Evolutionary conservation across 1,140 invertebrate species (phyloP), one percentile per base, ranked within the genome.

Genomic region (Cataglyphis hispanica): DNA sequence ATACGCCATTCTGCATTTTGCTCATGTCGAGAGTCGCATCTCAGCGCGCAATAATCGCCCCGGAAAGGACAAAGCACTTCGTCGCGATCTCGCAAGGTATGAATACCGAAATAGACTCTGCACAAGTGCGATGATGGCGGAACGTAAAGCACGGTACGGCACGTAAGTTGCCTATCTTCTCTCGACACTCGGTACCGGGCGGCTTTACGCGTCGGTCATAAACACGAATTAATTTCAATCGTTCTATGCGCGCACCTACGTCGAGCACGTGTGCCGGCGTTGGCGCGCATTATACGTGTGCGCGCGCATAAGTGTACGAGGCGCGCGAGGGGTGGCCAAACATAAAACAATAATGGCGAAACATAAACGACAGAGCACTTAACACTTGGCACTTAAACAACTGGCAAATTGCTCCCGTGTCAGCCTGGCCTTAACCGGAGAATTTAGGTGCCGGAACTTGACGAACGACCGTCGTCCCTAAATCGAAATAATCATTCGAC

Each of bases 331-430:
- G 91, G 91, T 91, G 92, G 91, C 89, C 92, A 93, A 94, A 93
- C 94, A 94, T 95, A 95, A 95, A 95, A 95, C 94, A 95, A 95
- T 95, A 95, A 95, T 94, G 94, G 94, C 93, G 90, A 93, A 94
- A 92, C 94, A 95, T 95, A 95, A 95, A 95, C 94, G 94, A 93
- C 93, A 90, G 91, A 93, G 94, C 94, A 95, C 94, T 95, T 95
- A 95, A 95, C 94, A 95, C 94, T 95, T 95, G 94, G 94, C 92
- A 94, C 94, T 95, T 95, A 95, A 95, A 94, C 93, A 95, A 95
- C 95, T 95, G 94, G 94, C 94, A 95, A 95, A 95, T 95, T 95
- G 94, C 94, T 94, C 93, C 93, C 94, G 94, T 94, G 94, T 94
- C 93, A 94, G 93, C 92, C 91, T 87, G 89, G 90, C 91, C 92